Base-by-base conservation (phyloP, 2,888 invertebrate genomes). In the Mythimna impura region DNA sequence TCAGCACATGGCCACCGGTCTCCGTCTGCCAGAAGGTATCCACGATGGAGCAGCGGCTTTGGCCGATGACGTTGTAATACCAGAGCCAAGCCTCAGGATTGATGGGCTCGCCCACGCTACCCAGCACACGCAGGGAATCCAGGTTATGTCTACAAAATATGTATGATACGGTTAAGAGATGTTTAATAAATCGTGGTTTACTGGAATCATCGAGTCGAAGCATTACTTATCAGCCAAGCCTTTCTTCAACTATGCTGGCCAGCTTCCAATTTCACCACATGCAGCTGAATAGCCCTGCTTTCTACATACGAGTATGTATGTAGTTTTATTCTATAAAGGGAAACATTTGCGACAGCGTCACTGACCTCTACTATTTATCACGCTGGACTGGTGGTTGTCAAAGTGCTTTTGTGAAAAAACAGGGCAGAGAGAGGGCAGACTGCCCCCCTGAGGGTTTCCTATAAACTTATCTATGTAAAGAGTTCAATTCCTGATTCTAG, bases 1-100 rank as follows among this genome's bases (percentile, higher is more conserved):
- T 99, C 63, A 99, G 97, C 30, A 99, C 98, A 95, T 99, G 99
- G 0, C 99, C 99, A 12, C 99, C 99, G 8, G 99, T 99, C 96
- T 99, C 99, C 0, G 99, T 99, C 96, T 99, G 99, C 99, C 99
- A 99, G 95, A 99, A 99, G 0, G 99, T 99, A 92, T 99, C 99
- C 0, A 98, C 99, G 89, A 99, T 98, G 71, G 99, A 98, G 94
- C 99, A 99, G 81, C 97, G 97, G 63, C 97, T 97, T 78, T 97
- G 97, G 7, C 99, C 99, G 40, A 99, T 97, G 47, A 97, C 90
- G 84, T 97, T 97, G 93, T 99, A 98, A 93, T 99, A 99, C 99
- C 99, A 99, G 65, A 98, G 93, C 99, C 99, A 99, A 0, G 99
- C 99, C 93, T 99, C 99, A 0, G 99, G 98, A 94, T 99, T 99